phyloP scores from a whole-genome alignment of 2,888 invertebrate genomes.

The Axea sp. region DNA sequence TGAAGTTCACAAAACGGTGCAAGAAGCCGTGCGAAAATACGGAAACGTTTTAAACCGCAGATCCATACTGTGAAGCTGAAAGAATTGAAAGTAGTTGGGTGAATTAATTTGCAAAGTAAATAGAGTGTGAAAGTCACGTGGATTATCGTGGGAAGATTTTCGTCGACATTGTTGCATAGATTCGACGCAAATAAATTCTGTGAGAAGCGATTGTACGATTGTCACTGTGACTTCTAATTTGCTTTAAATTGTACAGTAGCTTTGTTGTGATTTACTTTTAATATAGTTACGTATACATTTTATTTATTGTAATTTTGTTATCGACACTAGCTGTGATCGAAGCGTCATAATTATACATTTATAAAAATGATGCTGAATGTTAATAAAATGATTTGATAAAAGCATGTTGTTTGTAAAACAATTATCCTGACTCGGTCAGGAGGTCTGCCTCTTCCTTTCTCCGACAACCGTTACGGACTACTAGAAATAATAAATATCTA shows the following conservation, averaged over 20 bases:
- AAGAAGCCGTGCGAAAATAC: conserved; percentile 77
- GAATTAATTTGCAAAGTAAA: conserved; percentile 61
- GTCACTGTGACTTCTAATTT: conserved; percentile 15
- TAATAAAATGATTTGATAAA: conserved; percentile 54
- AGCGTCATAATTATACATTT: conserved; percentile 37
- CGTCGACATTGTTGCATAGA: conserved; percentile 10
- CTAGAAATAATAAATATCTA: conserved; percentile 53
- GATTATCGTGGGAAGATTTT: conserved; percentile 48
- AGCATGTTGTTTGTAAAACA: conserved; percentile 27
- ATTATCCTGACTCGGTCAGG: conserved; percentile 59
- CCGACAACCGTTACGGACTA: conserved; percentile 52
- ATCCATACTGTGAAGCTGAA: conserved; percentile 64
- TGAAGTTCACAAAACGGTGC: conserved; percentile 70
- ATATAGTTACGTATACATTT: conserved; percentile 30
- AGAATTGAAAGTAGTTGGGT: conserved; percentile 43
- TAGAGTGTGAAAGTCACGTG: conserved; percentile 52
- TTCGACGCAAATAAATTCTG: conserved; percentile 5
- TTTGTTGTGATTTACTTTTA: conserved; percentile 5
- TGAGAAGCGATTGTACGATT: conserved; percentile 13
- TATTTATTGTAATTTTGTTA: conserved; percentile 54
- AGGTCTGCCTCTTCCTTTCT: conserved; percentile 56
- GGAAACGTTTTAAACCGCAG: conserved; percentile 76
- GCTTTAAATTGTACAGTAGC: conserved; percentile 52
- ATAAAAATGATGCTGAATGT: conserved; percentile 48
- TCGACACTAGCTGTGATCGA: conserved; percentile 53